phyloP scores from a whole-genome alignment of 2,113 vertebrate genomes.

The Bos indicus region DNA sequence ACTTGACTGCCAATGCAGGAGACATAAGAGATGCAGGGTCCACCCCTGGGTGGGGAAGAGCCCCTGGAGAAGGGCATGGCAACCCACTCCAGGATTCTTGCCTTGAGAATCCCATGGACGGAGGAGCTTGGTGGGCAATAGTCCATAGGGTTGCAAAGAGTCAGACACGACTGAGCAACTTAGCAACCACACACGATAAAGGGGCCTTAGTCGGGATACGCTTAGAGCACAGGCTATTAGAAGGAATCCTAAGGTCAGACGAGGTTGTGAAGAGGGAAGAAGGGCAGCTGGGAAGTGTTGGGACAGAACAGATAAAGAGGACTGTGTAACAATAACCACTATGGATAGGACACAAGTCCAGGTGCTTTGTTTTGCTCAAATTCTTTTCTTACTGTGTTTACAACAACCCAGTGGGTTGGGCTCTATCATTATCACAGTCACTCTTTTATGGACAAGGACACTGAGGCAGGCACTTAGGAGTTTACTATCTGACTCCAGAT shows the following conservation, averaged over 20 bases:
- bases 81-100: background rate
- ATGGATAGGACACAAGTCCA: background rate
- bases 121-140: background rate
- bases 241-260: background rate
- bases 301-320: background rate
- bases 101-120: background rate
- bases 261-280: background rate
- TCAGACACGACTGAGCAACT: background rate
- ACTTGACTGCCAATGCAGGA: background rate
- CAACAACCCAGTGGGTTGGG: background rate
- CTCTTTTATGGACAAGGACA: background rate
- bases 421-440: background rate
- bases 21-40: background rate
- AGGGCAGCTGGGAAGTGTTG: background rate
- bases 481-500: background rate
- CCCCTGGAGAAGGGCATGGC: background rate
- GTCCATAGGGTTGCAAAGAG: background rate
- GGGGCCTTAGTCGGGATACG: background rate
- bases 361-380: background rate
- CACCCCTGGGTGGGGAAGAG: background rate
- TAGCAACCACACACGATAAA: fast-evolving
- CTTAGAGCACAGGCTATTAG: background rate
- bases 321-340: background rate
- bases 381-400: background rate
- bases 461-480: background rate